Percentiles rank a stretch among this genome's conserved stretches.
Conservation (phyloP, 2,888 invertebrate genomes). For the Dendrolimus houi region DNA sequence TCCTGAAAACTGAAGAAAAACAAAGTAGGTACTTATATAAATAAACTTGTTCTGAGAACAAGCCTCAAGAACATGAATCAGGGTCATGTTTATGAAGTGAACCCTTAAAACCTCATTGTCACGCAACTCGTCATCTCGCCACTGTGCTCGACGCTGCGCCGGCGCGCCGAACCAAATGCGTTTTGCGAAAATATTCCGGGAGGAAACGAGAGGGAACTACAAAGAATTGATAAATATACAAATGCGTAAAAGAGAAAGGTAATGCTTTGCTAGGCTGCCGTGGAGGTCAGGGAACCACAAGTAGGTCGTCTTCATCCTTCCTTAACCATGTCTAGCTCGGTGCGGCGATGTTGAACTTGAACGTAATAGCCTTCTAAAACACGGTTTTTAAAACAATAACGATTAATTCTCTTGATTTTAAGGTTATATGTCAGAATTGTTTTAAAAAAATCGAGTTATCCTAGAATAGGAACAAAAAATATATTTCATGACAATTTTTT, state of each 20-base stretch:
- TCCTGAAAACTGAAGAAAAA: no score
- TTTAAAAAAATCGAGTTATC: no score
- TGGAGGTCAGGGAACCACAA: slow-evolving; percentile 74
- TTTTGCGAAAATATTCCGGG: slow-evolving; percentile 72
- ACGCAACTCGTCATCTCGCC: slow-evolving; percentile 42
- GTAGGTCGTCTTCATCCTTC: slow-evolving; percentile 73
- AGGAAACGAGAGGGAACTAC: slow-evolving; percentile 42
- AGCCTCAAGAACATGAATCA: slow-evolving; percentile 3
- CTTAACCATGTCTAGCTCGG: slow-evolving; percentile 49
- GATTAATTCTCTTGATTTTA: background rate
- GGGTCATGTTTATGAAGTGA: slow-evolving; percentile 8
- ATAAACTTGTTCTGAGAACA: background rate
- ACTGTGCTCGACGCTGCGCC: slow-evolving; percentile 45
- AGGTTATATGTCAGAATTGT: no score
- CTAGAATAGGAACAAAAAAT: no score
- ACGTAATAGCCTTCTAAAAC: slow-evolving; percentile 48
- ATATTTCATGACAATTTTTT: no score
- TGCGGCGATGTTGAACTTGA: slow-evolving; percentile 59
- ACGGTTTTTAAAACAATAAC: slow-evolving; percentile 46
- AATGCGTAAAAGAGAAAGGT: slow-evolving; percentile 34
- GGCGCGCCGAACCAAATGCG: slow-evolving; percentile 46
- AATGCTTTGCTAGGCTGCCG: slow-evolving; percentile 55
- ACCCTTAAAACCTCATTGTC: slow-evolving; percentile 45
- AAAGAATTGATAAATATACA: slow-evolving; percentile 1
- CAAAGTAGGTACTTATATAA: no score